Base-by-base conservation (phyloP, 1,140 invertebrate genomes). In the Antheraea mylitta region DNA sequence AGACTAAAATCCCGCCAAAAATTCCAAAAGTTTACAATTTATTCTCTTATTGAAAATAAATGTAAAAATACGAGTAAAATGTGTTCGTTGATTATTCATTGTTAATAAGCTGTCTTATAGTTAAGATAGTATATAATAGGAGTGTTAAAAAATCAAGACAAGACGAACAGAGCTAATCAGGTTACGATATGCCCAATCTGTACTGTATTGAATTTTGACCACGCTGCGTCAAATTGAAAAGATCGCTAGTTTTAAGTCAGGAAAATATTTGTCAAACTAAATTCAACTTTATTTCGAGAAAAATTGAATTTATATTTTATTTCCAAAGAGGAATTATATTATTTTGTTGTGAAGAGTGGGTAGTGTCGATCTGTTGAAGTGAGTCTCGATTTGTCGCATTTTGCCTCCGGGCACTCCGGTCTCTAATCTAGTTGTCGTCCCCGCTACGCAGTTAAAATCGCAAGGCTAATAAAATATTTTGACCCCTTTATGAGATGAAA, bases 401-500 rank as follows among this genome's bases (percentile, higher is more conserved):
- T 77, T 76, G 80, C 81, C 85, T 77, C 74, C 75, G 83, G 81
- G 71, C 79, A 79, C 83, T 76, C 74, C 78, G 85, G 87, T 72
- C 76, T 76, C 71, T 90, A 91, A 91, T 90, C 87, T 86, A 73
- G 87, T 91, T 91, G 82, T 75, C 79, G 77, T 83, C 82, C 85
- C 70, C 76, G 84, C 82, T 81, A 87, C 80, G 83, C 78, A 80
- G 87, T 91, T 91, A 91, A 91, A 91, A 86, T 91, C 87, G 86
- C 87, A 88, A 87, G 89, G 87, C 89, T 91, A 91, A 91, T 90
- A 91, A 91, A 91, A 90, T 90, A 89, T 89, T 91, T 89, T 90
- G 89, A 91, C 88, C 89, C 89, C 85, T 87, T 89, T 87, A 91
- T 82, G 80, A 83, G 80, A 83, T 80, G 86, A 90, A 90, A 87